These are phyloP conservation scores for Eupithecia abbreviata DNA, from an alignment of 2,888 invertebrate species.

Conservation along the genomic window DNA sequence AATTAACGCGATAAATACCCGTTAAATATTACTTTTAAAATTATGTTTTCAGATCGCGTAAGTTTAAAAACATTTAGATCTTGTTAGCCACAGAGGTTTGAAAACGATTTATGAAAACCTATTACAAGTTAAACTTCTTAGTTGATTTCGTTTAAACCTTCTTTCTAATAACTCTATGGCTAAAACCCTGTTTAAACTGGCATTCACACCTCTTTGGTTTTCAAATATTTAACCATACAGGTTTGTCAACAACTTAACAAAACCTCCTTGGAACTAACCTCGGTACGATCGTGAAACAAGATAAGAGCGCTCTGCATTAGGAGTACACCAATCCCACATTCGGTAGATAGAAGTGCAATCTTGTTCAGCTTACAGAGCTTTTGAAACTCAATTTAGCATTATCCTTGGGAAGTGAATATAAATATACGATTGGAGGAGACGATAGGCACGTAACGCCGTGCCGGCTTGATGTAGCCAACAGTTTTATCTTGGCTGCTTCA, in stretches of 20 bases:
- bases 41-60: no score
- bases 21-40: no score
- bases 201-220: neutral
- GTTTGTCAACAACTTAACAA: neutral
- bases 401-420: constrained; percentile 18
- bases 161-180: no score
- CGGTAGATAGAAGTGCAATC: constrained; percentile 21
- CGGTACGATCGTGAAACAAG: neutral
- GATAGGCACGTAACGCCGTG: neutral
- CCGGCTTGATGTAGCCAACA: neutral
- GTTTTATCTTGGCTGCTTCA: neutral
- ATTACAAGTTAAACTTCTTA: neutral
- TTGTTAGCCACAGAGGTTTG: neutral
- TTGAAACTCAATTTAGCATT: constrained; percentile 30
- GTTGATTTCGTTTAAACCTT: no score
- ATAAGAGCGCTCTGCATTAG: neutral
- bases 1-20: no score
- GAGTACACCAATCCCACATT: neutral
- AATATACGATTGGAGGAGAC: neutral
- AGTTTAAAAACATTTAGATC: no score
- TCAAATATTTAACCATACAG: neutral
- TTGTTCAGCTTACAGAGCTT: constrained; percentile 29
- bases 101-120: neutral
- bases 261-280: neutral
- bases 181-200: neutral